phyloP scores from a whole-genome alignment of 2,888 invertebrate genomes.

The Melikaiella ostensackeni region DNA sequence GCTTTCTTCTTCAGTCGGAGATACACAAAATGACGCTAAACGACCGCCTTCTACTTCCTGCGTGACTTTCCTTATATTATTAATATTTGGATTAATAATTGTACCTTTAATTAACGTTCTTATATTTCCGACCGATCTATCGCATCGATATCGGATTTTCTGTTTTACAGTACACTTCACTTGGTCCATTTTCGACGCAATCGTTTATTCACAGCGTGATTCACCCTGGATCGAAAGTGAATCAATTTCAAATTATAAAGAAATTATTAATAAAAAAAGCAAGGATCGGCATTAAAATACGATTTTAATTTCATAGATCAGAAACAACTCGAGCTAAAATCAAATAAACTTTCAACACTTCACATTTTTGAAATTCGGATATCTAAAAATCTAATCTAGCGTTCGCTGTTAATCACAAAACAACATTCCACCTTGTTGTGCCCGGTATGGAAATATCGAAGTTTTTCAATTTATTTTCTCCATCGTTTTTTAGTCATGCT shows the following conservation, averaged over 20 bases:
- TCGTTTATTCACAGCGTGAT: constrained; percentile 63
- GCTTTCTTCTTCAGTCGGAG: background rate
- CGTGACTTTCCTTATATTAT: constrained; percentile 44
- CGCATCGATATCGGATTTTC: constrained; percentile 43
- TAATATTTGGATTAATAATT: constrained; percentile 68
- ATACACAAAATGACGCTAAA: constrained; percentile 27
- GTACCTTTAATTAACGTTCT: constrained; percentile 68
- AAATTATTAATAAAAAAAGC: background rate
- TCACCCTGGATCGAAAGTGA: constrained; percentile 47
- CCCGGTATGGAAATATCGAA: constrained; percentile 75
- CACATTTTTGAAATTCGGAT: constrained; percentile 44
- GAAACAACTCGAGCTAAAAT: background rate
- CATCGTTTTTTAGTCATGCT: constrained; percentile 60
- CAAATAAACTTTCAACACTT: background rate
- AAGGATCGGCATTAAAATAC: background rate
- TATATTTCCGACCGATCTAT: constrained; percentile 57
- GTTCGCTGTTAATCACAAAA: constrained; percentile 43
- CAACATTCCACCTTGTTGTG: constrained; percentile 70
- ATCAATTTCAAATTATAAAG: constrained; percentile 30
- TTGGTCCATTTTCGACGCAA: constrained; percentile 69
- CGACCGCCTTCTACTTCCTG: constrained; percentile 38
- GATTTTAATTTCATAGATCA: background rate
- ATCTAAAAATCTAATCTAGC: background rate
- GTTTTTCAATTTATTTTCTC: constrained; percentile 65
- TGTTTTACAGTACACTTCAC: constrained; percentile 55